phyloP scores from a whole-genome alignment of 2,797 vertebrate genomes.

The Gobionotothen gibberifrons region DNA sequence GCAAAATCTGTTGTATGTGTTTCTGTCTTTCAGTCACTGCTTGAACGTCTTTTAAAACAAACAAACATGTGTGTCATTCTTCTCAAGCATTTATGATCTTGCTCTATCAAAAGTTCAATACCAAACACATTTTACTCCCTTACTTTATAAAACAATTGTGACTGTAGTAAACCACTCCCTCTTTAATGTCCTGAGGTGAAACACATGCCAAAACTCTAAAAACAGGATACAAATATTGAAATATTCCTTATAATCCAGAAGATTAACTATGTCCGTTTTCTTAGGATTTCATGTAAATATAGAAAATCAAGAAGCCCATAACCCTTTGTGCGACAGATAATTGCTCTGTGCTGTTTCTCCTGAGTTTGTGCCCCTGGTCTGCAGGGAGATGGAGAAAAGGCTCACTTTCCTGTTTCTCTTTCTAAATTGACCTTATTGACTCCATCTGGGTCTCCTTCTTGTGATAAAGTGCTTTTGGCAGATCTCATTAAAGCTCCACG shows the following conservation, averaged over 20 bases:
- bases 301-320: constrained; percentile 18
- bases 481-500: constrained; percentile 72
- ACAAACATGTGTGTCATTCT: too few species aligned
- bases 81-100: too few species aligned
- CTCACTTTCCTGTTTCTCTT: constrained; percentile 46
- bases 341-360: constrained; percentile 31
- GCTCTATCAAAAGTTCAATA: too few species aligned
- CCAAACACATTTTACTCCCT: too few species aligned
- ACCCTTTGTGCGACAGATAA: constrained; percentile 38
- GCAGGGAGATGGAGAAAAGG: constrained; percentile 48
- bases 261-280: background rate
- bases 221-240: background rate
- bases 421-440: constrained; percentile 72
- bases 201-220: background rate
- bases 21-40: too few species aligned
- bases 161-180: background rate
- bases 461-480: constrained; percentile 74
- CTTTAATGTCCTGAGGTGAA: too few species aligned
- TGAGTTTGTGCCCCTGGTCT: constrained; percentile 40
- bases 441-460: constrained; percentile 65
- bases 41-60: too few species aligned
- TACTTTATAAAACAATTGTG: background rate
- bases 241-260: background rate
- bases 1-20: too few species aligned
- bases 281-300: background rate